Conservation (phyloP, 2,797 vertebrate genomes). For the Loris lydekkerianus region DNA sequence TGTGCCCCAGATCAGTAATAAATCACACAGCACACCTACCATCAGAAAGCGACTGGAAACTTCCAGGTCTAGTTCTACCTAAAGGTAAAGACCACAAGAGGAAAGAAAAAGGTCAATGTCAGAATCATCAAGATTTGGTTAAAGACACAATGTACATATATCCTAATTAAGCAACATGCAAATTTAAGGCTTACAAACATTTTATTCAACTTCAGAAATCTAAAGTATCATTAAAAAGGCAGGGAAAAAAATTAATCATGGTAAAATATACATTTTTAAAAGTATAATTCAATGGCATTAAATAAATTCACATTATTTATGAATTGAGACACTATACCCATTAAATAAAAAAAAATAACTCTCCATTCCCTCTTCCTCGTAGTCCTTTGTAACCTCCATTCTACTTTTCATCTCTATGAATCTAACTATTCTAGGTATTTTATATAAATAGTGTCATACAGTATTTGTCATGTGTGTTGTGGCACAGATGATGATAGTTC, state of each 20-base stretch:
- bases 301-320: background rate
- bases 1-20: background rate
- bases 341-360: background rate
- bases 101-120: constrained; percentile 54
- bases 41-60: constrained; percentile 93
- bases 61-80: constrained; percentile 92
- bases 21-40: constrained; percentile 86
- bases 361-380: background rate
- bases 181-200: background rate
- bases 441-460: background rate
- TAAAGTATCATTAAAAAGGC: background rate
- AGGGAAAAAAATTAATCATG: background rate
- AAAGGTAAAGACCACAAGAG: constrained; percentile 79
- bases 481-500: background rate
- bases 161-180: background rate
- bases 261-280: constrained; percentile 32
- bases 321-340: background rate
- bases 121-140: background rate
- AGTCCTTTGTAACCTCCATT: background rate
- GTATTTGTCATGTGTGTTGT: background rate
- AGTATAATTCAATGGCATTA: background rate
- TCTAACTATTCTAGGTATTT: background rate
- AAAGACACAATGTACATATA: background rate
- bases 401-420: background rate
- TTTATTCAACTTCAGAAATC: constrained; percentile 64